These are phyloP conservation scores for Zelostemma sp. DNA, from an alignment of 1,140 invertebrate genomes.

Conservation along the genomic window DNA sequence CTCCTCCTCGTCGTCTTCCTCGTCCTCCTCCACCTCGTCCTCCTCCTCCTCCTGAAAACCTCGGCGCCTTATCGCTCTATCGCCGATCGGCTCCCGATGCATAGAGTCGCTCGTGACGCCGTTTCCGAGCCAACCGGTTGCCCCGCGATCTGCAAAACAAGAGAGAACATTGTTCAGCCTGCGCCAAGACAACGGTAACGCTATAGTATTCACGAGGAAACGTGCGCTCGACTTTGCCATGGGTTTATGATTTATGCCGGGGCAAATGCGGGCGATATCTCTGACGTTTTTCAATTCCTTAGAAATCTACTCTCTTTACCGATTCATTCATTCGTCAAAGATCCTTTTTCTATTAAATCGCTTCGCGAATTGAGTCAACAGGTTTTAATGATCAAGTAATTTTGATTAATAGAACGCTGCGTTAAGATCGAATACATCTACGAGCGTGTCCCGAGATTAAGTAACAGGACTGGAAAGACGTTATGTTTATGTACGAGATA, in stretches of 20 bases:
- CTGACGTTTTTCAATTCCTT: too few species aligned
- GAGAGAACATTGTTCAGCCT: slow-evolving; percentile 16
- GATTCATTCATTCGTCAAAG: too few species aligned
- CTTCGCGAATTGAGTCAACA: too few species aligned
- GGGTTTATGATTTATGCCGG: not conserved
- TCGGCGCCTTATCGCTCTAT: slow-evolving; percentile 29
- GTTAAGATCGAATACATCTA: too few species aligned
- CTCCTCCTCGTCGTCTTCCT: slow-evolving; percentile 18
- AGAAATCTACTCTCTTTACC: too few species aligned
- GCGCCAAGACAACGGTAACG: not conserved
- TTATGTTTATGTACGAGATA: too few species aligned
- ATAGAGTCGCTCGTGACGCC: slow-evolving; percentile 41
- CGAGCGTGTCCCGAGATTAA: too few species aligned
- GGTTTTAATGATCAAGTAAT: too few species aligned
- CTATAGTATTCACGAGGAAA: not conserved
- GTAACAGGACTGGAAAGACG: too few species aligned
- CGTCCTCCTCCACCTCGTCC: slow-evolving; percentile 11
- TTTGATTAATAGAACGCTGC: too few species aligned
- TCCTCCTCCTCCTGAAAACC: slow-evolving; percentile 12
- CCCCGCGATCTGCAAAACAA: slow-evolving; percentile 39
- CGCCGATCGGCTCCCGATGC: slow-evolving; percentile 29
- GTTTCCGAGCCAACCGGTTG: slow-evolving; percentile 40
- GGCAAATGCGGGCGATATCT: too few species aligned
- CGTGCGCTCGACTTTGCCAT: not conserved
- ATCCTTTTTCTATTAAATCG: too few species aligned